These are phyloP conservation scores for Lasioglossum villosulum DNA, from an alignment of 2,888 invertebrate species.

Conservation along the genomic window DNA sequence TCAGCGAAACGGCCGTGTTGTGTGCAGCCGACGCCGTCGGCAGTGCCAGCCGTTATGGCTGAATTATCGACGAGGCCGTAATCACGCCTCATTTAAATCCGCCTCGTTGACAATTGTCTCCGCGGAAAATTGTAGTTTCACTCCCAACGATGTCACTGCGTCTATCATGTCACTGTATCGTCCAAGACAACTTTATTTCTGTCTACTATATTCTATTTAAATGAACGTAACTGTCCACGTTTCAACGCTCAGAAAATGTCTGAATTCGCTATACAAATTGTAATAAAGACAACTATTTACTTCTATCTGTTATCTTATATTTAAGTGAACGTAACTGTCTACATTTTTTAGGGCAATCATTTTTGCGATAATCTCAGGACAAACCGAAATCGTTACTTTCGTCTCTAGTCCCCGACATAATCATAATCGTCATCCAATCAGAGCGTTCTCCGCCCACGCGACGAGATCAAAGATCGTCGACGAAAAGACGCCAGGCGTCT, in stretches of 20 bases:
- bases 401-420: too few relatives aligned
- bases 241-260: not conserved
- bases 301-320: not conserved
- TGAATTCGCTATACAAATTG: not conserved
- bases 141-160: not conserved
- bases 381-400: not conserved
- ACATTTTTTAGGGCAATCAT: not conserved
- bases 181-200: not conserved
- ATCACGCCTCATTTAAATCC: constrained; percentile 57
- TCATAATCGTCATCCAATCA: constrained; percentile 2
- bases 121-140: constrained; percentile 35
- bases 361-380: not conserved
- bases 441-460: not conserved
- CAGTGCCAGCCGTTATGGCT: constrained; percentile 49
- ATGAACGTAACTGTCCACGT: too few relatives aligned
- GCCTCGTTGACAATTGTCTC: constrained; percentile 32
- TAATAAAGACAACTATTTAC: not conserved
- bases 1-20: constrained; percentile 55
- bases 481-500: constrained; percentile 46
- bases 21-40: constrained; percentile 36
- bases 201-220: too few relatives aligned
- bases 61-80: constrained; percentile 59
- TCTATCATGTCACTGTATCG: not conserved
- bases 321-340: too few relatives aligned
- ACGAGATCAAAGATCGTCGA: constrained; percentile 22